A percentile compares a stretch with the other conserved stretches of the same genome.
Evolutionary conservation across 2,113 vertebrate species (phyloP).

Genomic region (Accipiter cooperii): DNA sequence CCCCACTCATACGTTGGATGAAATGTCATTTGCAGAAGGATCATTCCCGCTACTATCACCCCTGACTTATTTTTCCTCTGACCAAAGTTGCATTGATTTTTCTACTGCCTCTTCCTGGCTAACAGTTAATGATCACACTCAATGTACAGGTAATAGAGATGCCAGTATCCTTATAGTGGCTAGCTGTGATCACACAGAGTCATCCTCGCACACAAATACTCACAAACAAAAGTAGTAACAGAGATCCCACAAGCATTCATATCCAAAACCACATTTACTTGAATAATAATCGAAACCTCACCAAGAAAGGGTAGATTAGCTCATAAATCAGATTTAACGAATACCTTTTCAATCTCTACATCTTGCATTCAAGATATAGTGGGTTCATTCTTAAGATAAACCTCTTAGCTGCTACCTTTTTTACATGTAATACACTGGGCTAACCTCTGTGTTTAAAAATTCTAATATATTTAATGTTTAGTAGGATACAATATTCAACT

Average conservation of each 20-base stretch:
- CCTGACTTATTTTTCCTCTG: neutral
- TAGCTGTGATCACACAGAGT: neutral
- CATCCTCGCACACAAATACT: neutral
- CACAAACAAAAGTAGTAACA: neutral
- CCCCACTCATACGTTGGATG: neutral
- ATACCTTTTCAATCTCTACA: neutral
- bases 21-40: neutral
- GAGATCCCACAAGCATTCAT: neutral
- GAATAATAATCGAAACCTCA: neutral
- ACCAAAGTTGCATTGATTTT: conserved; percentile 22
- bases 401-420: neutral
- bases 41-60: neutral
- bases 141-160: conserved; percentile 3
- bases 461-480: neutral
- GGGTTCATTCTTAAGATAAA: conserved; percentile 10
- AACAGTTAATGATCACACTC: conserved; percentile 22
- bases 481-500: neutral
- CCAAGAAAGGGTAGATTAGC: neutral
- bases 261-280: neutral
- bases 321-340: conserved; percentile 2
- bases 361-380: neutral
- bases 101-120: neutral
- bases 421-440: neutral
- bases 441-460: neutral
- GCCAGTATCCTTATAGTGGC: neutral